A percentile compares a stretch with the other conserved stretches of the same genome.
These are phyloP conservation scores for Marmota monax DNA, from an alignment of 2,113 vertebrate genomes.

Conservation along the genomic window DNA sequence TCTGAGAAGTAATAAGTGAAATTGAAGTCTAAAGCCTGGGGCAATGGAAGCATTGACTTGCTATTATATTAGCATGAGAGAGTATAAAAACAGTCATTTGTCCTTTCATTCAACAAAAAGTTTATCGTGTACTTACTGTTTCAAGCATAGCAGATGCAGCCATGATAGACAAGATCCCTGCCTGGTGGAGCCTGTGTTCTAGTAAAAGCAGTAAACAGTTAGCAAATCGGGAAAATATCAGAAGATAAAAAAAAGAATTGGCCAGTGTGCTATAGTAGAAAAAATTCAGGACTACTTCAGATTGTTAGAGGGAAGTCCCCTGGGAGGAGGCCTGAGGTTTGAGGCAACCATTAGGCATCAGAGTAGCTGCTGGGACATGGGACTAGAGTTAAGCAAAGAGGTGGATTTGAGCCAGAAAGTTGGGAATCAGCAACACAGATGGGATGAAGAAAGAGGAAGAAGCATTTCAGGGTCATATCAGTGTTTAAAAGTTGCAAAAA, in stretches of 20 bases:
- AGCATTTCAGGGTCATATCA: not conserved
- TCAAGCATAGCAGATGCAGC: not conserved
- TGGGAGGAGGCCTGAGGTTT: not conserved
- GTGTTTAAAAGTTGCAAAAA: not conserved
- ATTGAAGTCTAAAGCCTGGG: not conserved
- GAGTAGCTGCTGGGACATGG: not conserved
- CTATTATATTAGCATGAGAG: not conserved
- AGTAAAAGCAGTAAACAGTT: not conserved
- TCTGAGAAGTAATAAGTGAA: not conserved
- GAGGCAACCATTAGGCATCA: not conserved
- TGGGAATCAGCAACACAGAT: not conserved
- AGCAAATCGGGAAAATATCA: not conserved
- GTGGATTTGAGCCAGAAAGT: constrained; percentile 8
- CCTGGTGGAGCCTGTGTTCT: not conserved
- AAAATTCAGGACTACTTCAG: not conserved
- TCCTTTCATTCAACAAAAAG: not conserved
- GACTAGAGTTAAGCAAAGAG: not conserved
- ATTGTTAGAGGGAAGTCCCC: not conserved
- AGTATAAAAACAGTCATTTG: not conserved
- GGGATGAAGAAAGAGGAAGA: not conserved
- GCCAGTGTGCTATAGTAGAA: not conserved
- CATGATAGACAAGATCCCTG: not conserved
- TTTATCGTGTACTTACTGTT: not conserved
- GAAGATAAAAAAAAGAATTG: not conserved
- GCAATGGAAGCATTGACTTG: not conserved